phyloP scores from a whole-genome alignment of 2,113 vertebrate genomes.

The Miniopterus natalensis region DNA sequence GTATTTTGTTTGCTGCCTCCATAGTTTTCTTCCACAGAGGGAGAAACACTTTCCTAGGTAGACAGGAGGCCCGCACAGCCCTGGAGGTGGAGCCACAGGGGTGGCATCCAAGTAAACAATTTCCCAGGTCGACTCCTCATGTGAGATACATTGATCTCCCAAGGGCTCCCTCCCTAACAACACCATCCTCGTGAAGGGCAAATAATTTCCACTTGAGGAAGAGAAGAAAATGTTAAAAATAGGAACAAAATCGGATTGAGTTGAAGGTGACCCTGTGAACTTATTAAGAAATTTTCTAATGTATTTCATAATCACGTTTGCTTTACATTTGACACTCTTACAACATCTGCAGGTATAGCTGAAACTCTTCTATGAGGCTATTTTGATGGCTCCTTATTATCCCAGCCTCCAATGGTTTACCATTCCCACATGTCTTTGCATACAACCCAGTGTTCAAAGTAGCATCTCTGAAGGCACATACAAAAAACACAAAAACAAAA shows the following conservation, averaged over 20 bases:
- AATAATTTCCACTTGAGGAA: not conserved
- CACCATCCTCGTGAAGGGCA: not conserved
- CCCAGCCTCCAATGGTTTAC: not conserved
- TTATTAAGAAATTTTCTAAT: not conserved
- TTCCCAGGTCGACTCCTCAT: not conserved
- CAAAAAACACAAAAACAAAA: not conserved
- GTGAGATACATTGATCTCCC: not conserved
- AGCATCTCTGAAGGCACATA: not conserved
- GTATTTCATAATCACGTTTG: not conserved
- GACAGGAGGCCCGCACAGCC: not conserved
- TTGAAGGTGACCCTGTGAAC: not conserved
- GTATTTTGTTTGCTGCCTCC: not conserved
- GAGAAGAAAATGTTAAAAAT: not conserved
- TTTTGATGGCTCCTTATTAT: not conserved
- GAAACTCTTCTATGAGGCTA: not conserved
- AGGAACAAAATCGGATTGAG: not conserved
- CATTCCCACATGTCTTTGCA: not conserved
- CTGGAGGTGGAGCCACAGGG: not conserved
- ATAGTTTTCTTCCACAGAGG: not conserved
- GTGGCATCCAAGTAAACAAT: not conserved
- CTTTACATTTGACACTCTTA: not conserved
- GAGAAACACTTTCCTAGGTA: not conserved
- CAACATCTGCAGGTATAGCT: not conserved
- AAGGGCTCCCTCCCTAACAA: not conserved
- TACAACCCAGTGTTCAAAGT: not conserved